A percentile compares a stretch with the other conserved stretches of the same genome.
Evolutionary conservation across 2,113 vertebrate species (phyloP).

Genomic region (Okapia johnstoni): DNA sequence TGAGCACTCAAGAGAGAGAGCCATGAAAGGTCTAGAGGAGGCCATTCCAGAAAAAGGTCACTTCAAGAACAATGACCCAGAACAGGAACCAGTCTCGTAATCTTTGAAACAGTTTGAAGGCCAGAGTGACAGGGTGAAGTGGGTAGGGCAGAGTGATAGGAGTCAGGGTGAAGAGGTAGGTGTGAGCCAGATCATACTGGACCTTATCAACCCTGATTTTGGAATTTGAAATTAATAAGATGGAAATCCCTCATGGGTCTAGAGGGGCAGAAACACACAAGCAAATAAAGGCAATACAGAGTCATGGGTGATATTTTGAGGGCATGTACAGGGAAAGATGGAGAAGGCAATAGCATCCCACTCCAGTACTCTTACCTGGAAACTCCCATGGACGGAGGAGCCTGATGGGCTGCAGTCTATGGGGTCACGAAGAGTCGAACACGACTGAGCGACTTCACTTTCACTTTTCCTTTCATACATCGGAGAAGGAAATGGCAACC

Average conservation of each 20-base stretch:
- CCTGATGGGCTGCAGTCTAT: too few relatives aligned
- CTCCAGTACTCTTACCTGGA: too few relatives aligned
- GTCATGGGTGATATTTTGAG: not conserved
- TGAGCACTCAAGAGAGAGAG: not conserved
- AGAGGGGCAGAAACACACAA: not conserved
- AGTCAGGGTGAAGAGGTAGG: not conserved
- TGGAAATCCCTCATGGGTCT: not conserved
- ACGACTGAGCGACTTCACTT: too few relatives aligned
- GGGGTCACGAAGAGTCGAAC: too few relatives aligned
- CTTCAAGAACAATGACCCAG: not conserved
- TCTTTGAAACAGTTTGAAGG: not conserved
- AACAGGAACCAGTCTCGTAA: not conserved
- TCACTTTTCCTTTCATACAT: too few relatives aligned
- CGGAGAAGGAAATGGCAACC: too few relatives aligned
- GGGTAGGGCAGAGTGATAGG: not conserved
- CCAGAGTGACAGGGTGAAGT: not conserved
- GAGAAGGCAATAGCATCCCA: too few relatives aligned
- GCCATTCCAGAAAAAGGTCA: not conserved
- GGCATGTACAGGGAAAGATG: not conserved
- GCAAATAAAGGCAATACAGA: not conserved
- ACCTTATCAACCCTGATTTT: conserved; percentile 25
- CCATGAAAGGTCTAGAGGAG: not conserved
- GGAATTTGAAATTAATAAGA: conserved; percentile 22
- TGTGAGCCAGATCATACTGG: not conserved
- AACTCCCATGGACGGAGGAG: too few relatives aligned